A percentile compares a stretch with the other conserved stretches of the same genome.
These are phyloP conservation scores for Euschistus heros DNA, from an alignment of 1,140 invertebrate species.

Conservation along the genomic window DNA sequence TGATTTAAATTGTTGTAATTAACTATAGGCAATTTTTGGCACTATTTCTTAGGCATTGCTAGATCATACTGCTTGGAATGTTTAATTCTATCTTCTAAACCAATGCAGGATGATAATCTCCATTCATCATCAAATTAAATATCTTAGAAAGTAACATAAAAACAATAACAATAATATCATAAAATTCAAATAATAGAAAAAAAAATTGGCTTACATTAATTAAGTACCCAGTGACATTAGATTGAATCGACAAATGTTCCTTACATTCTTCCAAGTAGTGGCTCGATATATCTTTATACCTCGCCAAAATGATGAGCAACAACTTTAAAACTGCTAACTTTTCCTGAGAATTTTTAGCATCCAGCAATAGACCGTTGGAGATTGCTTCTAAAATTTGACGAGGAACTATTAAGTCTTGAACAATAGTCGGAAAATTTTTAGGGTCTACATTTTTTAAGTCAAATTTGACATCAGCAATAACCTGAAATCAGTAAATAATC, in stretches of 20 bases:
- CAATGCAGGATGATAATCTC: no score
- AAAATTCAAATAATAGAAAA: no score
- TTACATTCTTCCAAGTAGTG: background rate
- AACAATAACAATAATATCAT: no score
- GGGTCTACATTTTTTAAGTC: background rate
- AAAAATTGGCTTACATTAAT: slow-evolving; percentile 3
- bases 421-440: background rate
- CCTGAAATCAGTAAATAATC: background rate
- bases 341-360: background rate
- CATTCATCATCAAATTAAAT: no score
- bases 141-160: no score
- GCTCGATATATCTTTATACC: background rate
- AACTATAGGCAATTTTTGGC: no score
- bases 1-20: no score
- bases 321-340: background rate
- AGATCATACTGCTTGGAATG: no score
- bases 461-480: background rate
- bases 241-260: background rate
- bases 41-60: no score
- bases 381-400: slow-evolving; percentile 4
- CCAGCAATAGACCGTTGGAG: background rate
- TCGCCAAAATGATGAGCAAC: background rate
- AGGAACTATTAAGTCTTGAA: slow-evolving; percentile 5
- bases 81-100: no score
- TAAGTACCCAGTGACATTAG: background rate